Evolutionary conservation across 2,888 invertebrate species (phyloP).

Genomic region (Auanema freiburgensis): DNA sequence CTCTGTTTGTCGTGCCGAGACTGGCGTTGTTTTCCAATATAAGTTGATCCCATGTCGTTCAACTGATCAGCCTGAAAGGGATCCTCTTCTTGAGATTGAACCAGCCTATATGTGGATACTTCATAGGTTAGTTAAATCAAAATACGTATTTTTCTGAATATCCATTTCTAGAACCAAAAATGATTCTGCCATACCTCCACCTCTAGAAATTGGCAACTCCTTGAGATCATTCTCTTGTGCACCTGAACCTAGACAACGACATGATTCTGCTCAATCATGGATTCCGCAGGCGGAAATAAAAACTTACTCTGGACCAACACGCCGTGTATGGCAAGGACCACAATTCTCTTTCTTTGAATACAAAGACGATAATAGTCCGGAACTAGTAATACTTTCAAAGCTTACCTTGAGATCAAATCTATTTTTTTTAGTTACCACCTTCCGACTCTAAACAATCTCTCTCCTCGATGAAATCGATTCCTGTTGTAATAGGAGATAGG

Average conservation of each 20-base stretch:
- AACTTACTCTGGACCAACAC: slow-evolving; percentile 89
- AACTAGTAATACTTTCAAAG: slow-evolving; percentile 17
- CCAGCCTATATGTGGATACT: slow-evolving; percentile 25
- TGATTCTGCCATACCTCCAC: slow-evolving; percentile 43
- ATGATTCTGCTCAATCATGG: slow-evolving; percentile 1
- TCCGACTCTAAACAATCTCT: slow-evolving; percentile 15
- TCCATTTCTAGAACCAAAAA: slow-evolving; percentile 38
- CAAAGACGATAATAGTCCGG: slow-evolving; percentile 30
- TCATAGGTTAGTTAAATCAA: slow-evolving; percentile 10
- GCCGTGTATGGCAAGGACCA: slow-evolving; percentile 95
- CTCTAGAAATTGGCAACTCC: slow-evolving; percentile 34
- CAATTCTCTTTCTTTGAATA: slow-evolving; percentile 84
- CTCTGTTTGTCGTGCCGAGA: slow-evolving; percentile 35
- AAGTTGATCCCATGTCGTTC: slow-evolving; percentile 22
- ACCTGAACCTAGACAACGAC: background rate
- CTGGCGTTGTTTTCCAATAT: slow-evolving; percentile 31
- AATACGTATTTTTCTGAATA: slow-evolving; percentile 55
- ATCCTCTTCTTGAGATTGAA: slow-evolving; percentile 26
- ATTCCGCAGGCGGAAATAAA: slow-evolving; percentile 8
- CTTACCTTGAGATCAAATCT: background rate
- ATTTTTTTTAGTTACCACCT: slow-evolving; percentile 7
- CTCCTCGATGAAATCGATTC: slow-evolving; percentile 31
- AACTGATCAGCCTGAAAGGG: slow-evolving; percentile 19
- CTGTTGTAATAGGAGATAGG: slow-evolving; percentile 30
- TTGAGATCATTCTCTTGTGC: slow-evolving; percentile 13